phyloP scores from a whole-genome alignment of 2,888 invertebrate species.

The Furcula furcula region DNA sequence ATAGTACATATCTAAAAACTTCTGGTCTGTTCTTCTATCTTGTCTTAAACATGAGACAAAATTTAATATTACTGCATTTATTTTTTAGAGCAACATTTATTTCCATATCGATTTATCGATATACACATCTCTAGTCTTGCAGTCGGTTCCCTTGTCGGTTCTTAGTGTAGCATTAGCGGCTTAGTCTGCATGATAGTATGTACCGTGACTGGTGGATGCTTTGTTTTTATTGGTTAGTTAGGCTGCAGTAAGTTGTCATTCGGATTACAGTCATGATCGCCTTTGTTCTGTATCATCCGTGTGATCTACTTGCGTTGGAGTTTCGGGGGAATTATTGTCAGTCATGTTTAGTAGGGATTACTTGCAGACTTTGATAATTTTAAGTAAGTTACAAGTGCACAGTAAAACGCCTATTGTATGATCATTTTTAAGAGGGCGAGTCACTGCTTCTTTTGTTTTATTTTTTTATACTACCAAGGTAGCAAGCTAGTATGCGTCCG shows the following conservation, averaged over 20 bases:
- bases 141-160: conserved; percentile 70
- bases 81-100: too few relatives aligned
- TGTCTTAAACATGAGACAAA: too few relatives aligned
- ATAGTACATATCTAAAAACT: too few relatives aligned
- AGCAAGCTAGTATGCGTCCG: too few relatives aligned
- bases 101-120: neutral
- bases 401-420: too few relatives aligned
- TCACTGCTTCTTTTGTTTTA: too few relatives aligned
- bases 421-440: too few relatives aligned
- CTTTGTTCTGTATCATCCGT: neutral
- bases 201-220: conserved; percentile 50
- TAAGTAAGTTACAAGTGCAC: too few relatives aligned
- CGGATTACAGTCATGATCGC: conserved; percentile 10
- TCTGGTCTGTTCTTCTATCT: too few relatives aligned
- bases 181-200: conserved; percentile 58
- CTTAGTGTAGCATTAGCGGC: conserved; percentile 64
- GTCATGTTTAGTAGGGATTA: neutral
- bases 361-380: too few relatives aligned
- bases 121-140: conserved; percentile 4
- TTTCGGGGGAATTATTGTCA: neutral
- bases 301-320: neutral
- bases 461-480: too few relatives aligned
- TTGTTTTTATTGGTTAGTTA: conserved; percentile 34
- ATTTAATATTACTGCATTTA: too few relatives aligned
- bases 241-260: conserved; percentile 15